Conservation (phyloP, 2,888 invertebrate species). For the Eupithecia tripunctaria region DNA sequence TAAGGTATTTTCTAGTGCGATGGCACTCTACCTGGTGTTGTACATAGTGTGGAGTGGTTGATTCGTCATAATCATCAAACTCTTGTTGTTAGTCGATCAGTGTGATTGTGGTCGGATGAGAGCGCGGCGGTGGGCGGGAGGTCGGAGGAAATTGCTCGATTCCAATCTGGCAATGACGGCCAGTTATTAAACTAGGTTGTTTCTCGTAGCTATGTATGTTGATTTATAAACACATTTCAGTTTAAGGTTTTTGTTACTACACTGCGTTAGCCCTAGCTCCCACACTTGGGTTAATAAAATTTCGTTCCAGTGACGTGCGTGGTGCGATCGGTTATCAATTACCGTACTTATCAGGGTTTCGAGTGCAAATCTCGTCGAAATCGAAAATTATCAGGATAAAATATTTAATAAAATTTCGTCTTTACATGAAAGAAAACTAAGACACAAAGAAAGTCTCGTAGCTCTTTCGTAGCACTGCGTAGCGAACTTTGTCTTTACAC, state of each 20-base stretch:
- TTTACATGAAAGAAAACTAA: not conserved
- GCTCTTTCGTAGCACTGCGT: not conserved
- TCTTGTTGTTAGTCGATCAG: not conserved
- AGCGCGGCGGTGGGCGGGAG: constrained; percentile 30
- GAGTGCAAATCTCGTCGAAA: too few species aligned
- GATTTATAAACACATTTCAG: not conserved
- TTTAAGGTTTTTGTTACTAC: too few species aligned
- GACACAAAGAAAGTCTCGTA: not conserved
- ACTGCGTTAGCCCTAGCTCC: too few species aligned
- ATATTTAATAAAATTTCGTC: not conserved
- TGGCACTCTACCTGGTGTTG: not conserved
- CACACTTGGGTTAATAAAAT: too few species aligned
- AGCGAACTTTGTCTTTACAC: not conserved
- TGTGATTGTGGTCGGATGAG: not conserved
- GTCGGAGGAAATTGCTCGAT: constrained; percentile 29
- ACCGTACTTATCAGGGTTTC: too few species aligned
- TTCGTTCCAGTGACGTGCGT: too few species aligned
- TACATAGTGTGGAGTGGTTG: not conserved
- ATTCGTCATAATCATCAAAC: not conserved
- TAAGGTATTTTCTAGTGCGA: not conserved
- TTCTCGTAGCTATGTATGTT: not conserved
- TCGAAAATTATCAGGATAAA: too few species aligned
- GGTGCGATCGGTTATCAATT: too few species aligned
- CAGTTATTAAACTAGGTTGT: not conserved
- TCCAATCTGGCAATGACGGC: constrained; percentile 32